Base-by-base conservation (phyloP, 2,797 vertebrate genomes). In the Paedocypris micromegethes region DNA sequence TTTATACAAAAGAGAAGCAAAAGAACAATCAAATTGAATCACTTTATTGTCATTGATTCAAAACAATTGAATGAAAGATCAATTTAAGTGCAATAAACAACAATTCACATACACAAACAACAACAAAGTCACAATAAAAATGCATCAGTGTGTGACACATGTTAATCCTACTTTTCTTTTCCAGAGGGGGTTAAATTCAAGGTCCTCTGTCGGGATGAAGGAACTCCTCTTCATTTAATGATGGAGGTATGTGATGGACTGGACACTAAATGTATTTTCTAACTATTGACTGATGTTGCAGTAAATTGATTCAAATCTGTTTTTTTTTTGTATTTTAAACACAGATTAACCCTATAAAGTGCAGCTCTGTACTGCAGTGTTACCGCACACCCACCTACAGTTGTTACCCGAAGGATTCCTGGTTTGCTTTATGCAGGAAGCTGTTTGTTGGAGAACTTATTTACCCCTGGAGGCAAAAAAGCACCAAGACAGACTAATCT, bases 391-490 rank as follows among this genome's bases (percentile, higher is more conserved):
- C 92, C 9, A 93, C 92, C 8, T 93, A 91, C 81, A 92, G 92
- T 85, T 94, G 93, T 73, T 94, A 92, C 81, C 95, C 95, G 42
- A 92, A 82, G 80, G 92, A 97, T 82, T 95, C 96, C 5, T 98
- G 96, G 96, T 74, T 72, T 0, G 88, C 91, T 0, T 86, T 99
- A 79, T 89, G 91, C 82, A 92, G 92, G 84, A 98, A 97, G 70
- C 90, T 98, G 64, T 95, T 98, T 78, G 85, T 96, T 0, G 96
- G 96, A 51, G 93, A 98, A 82, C 90, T 99, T 47, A 88, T 99
- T 80, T 98, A 96, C 77, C 96, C 96, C 60, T 99, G 96, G 96
- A 95, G 86, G 70, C 92, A 92, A 80, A 94, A 92, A 84, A 88
- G 72, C 80, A 87, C 89, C 78, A 96, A 96, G 82, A 86, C 87